Evolutionary conservation across 2,113 vertebrate genomes (phyloP).

Genomic region (Pomatorhinus ruficollis): DNA sequence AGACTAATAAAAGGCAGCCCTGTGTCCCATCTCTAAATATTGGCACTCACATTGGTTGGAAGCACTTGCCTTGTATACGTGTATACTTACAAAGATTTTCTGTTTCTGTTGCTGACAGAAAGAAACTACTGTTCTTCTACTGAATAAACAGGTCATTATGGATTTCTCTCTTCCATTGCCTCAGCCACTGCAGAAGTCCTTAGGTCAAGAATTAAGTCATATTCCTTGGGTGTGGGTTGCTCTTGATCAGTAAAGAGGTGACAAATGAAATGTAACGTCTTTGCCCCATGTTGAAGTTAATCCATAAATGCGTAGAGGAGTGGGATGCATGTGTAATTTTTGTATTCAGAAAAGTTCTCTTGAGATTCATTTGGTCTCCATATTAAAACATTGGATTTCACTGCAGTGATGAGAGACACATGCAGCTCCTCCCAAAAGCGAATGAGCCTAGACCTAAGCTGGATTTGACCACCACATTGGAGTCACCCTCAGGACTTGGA

Average conservation of each 20-base stretch:
- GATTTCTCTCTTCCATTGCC: neutral
- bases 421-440: neutral
- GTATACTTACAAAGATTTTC: slow-evolving; percentile 35
- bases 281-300: neutral
- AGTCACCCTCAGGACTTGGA: neutral
- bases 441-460: neutral
- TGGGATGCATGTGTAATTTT: neutral
- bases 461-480: neutral
- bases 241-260: neutral
- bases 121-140: slow-evolving; percentile 24
- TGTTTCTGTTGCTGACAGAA: slow-evolving; percentile 40
- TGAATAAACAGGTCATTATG: neutral
- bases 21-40: slow-evolving; percentile 8
- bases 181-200: neutral
- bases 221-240: neutral
- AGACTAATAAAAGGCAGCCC: slow-evolving; percentile 19
- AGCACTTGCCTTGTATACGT: neutral
- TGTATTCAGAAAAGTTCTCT: neutral
- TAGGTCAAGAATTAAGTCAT: neutral
- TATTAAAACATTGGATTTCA: neutral
- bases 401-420: neutral
- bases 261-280: neutral
- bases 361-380: neutral
- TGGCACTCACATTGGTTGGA: slow-evolving; percentile 27
- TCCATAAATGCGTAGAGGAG: neutral